phyloP scores from a whole-genome alignment of 2,888 invertebrate species.

The Automeris io region DNA sequence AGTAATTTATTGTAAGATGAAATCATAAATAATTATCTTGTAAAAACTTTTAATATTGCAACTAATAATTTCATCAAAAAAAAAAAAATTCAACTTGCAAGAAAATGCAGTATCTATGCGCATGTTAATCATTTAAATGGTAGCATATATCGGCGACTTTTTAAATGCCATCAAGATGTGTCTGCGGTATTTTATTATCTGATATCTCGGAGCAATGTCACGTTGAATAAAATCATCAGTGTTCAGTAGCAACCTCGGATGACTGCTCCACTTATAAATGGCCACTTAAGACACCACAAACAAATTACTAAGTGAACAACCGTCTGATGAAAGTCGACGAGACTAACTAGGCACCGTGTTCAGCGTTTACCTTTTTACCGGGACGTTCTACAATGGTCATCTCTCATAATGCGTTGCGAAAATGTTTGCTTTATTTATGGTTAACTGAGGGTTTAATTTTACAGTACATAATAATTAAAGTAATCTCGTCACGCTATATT shows the following conservation, averaged over 20 bases:
- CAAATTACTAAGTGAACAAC: conserved; percentile 49
- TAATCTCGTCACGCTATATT: too few relatives aligned
- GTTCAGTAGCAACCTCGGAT: conserved; percentile 36
- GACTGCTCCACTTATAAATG: conserved; percentile 58
- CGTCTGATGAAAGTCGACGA: conserved; percentile 22
- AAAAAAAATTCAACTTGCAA: not conserved
- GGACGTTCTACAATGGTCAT: conserved; percentile 13
- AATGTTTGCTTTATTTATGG: too few relatives aligned
- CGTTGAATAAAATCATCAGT: conserved; percentile 53
- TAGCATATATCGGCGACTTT: conserved; percentile 37
- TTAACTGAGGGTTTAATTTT: too few relatives aligned
- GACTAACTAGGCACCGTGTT: conserved; percentile 33
- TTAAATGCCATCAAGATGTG: conserved; percentile 54
- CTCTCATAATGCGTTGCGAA: not conserved
- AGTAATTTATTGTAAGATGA: not conserved
- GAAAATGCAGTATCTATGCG: conserved; percentile 18
- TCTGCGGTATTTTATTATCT: conserved; percentile 50
- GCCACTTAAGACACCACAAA: conserved; percentile 53
- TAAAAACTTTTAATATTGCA: too few relatives aligned
- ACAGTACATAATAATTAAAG: too few relatives aligned
- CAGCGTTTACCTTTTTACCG: conserved; percentile 19
- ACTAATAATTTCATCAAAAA: too few relatives aligned
- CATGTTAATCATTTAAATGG: conserved; percentile 52
- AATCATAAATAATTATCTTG: not conserved
- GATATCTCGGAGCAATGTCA: conserved; percentile 63